Evolutionary conservation across 2,888 invertebrate genomes (phyloP).

Genomic region (Lochmaea capreae): DNA sequence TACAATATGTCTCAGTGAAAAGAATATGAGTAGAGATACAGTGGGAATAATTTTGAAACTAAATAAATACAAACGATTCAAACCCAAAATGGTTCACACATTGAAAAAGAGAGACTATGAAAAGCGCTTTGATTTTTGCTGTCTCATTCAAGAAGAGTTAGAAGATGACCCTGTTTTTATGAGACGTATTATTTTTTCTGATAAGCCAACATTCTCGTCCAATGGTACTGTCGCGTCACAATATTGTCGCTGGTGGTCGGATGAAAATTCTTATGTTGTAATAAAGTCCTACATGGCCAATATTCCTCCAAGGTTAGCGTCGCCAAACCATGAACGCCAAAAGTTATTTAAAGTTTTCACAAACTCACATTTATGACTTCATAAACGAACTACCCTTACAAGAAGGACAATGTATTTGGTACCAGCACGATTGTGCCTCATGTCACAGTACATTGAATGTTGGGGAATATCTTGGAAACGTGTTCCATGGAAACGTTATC

Average conservation of each 20-base stretch:
- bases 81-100: conserved; percentile 19
- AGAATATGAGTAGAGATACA: conserved; percentile 22
- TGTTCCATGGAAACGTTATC: conserved; percentile 25
- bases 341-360: too few relatives aligned
- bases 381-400: conserved; percentile 22
- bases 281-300: too few relatives aligned
- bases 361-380: too few relatives aligned
- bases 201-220: neutral
- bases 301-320: too few relatives aligned
- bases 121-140: neutral
- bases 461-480: too few relatives aligned
- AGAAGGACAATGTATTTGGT: conserved; percentile 26
- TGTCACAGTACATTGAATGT: neutral
- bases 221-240: conserved; percentile 15
- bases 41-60: too few relatives aligned
- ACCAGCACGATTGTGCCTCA: conserved; percentile 29
- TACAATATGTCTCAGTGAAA: too few relatives aligned
- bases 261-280: conserved; percentile 16
- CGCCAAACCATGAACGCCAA: too few relatives aligned
- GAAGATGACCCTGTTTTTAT: conserved; percentile 21
- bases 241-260: conserved; percentile 25
- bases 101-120: neutral
- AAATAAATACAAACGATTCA: conserved; percentile 20
- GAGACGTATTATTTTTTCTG: neutral
- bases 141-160: neutral